Base-by-base conservation (phyloP, 2,113 vertebrate species). In the Puma concolor region DNA sequence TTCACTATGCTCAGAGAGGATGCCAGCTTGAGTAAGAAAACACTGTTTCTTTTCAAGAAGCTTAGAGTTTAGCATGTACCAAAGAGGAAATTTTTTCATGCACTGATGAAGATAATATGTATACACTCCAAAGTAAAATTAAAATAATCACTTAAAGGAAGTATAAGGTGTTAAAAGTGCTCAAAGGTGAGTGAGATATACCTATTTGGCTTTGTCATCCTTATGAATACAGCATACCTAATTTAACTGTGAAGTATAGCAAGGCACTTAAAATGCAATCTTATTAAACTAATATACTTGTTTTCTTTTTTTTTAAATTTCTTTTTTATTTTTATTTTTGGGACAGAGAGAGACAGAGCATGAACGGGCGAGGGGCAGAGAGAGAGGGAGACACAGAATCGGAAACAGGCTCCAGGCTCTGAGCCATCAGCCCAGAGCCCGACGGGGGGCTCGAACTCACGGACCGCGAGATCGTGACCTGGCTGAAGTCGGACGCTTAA, bases 121-220 rank as follows among this genome's bases (percentile, higher is more conserved):
- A 48, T 64, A 57, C 9, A 84, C 76, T 71, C 33, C 16, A 85
- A 96, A 80, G 31, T 77, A 7, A 14, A 67, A 91, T 96, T 87
- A 66, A 77, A 85, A 76, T 76, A 97, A 84, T 50, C 44, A 54
- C 12, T 87, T 54, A 86, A 84, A 66, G 38, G 44, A 67, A 96
- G 21, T 8, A 76, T 6, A 88, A 54, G 57, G 31, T 60, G n/a
- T 41, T 93, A 77, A 91, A 86, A 87, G 77, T 31, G 14, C 41
- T 92, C 25, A 87, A 85, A 50, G 25, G 7, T 76, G 7, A 9
- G 36, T 36, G 6, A 4, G 13, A 52, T n/a, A 57, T 44, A 23
- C 90, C n/a, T 66, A 16, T 74, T 82, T 83, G 31, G n/a, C 41
- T 96, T 81, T 94, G 29, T 63, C 44, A 71, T 54, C 41, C 29